Evolutionary conservation across 2,797 vertebrate species (phyloP).

Genomic region (Lithobates pipiens): DNA sequence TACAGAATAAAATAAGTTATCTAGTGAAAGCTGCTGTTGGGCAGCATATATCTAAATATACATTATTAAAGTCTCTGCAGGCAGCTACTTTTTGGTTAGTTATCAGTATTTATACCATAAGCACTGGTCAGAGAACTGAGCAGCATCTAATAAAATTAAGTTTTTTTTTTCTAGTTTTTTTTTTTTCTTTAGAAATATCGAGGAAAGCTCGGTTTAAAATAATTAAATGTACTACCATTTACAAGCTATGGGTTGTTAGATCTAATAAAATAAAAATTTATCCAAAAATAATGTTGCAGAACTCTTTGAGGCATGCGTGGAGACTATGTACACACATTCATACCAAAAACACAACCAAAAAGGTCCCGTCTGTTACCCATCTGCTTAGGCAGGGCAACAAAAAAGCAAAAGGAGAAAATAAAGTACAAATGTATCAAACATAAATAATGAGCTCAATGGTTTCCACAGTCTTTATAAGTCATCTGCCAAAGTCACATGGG

Average conservation of each 20-base stretch:
- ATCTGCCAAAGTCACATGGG: constrained; percentile 59
- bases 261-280: constrained; percentile 99
- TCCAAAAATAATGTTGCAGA: constrained; percentile 98
- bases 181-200: constrained; percentile 91
- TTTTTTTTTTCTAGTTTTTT: constrained; percentile 78
- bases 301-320: constrained; percentile 93
- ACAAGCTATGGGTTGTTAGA: constrained; percentile 96
- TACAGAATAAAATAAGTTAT: constrained; percentile 99
- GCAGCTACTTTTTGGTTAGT: constrained; percentile 98
- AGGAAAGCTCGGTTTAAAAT: constrained; percentile 87
- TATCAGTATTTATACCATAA: constrained; percentile 87
- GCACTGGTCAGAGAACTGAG: constrained; percentile 89
- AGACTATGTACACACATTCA: constrained; percentile 81
- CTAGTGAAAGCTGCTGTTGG: constrained; percentile 88
- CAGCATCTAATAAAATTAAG: constrained; percentile 89
- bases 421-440: constrained; percentile 65
- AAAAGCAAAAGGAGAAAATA: constrained; percentile 46
- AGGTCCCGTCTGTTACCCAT: constrained; percentile 72
- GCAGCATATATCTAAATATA: constrained; percentile 87
- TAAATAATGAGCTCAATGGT: constrained; percentile 69
- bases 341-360: constrained; percentile 73
- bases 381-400: constrained; percentile 19
- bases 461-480: constrained; percentile 67
- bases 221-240: constrained; percentile 98
- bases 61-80: constrained; percentile 93